Evolutionary conservation across 2,888 invertebrate genomes (phyloP).

Genomic region (Pherbina coryleti): DNA sequence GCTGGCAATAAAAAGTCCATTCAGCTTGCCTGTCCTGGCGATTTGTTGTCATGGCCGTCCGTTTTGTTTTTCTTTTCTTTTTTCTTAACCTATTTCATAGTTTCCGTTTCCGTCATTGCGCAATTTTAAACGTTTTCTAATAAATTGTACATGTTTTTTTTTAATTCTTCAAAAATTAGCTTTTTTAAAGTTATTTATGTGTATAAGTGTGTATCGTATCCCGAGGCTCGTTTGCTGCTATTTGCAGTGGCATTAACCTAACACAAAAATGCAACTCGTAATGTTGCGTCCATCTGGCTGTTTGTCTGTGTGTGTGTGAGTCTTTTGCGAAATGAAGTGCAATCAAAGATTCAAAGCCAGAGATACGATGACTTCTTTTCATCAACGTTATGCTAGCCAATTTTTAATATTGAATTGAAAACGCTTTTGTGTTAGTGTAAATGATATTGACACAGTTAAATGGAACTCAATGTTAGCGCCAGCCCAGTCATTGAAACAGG

Average conservation of each 20-base stretch:
- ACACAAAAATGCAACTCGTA: no score
- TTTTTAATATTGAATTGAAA: constrained; percentile 16
- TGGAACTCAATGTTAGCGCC: neutral
- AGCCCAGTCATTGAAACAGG: no score
- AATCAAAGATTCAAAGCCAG: constrained; percentile 52
- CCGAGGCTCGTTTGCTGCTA: no score
- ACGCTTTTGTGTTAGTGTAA: constrained; percentile 5
- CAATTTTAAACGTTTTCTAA: neutral
- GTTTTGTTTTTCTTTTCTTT: neutral
- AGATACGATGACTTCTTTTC: constrained; percentile 51
- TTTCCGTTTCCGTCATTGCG: neutral
- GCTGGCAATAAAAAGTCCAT: no score
- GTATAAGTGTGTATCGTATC: neutral
- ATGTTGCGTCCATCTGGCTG: neutral
- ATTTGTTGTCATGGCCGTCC: neutral
- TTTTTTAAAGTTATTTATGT: neutral
- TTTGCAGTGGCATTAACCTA: constrained; percentile 10
- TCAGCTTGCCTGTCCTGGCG: no score
- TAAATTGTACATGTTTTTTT: neutral
- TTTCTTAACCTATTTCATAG: neutral
- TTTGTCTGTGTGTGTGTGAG: neutral
- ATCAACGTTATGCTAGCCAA: neutral
- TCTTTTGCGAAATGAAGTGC: constrained; percentile 40
- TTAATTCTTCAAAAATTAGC: neutral
- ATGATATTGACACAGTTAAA: constrained; percentile 31